Evolutionary conservation across 1,140 invertebrate genomes (phyloP).

Genomic region (Parasteatoda tepidariorum): DNA sequence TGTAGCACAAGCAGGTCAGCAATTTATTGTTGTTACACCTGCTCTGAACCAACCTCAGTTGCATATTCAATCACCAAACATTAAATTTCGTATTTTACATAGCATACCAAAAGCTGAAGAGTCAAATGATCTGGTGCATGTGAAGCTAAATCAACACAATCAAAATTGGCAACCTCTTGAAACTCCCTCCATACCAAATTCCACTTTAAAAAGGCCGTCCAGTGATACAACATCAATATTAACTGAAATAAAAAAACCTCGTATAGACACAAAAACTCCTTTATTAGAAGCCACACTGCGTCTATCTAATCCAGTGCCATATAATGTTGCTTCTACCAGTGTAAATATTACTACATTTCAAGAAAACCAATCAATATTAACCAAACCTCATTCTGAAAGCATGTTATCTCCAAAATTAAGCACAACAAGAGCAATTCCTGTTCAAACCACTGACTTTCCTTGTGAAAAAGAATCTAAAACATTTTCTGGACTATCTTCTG

Average conservation of each 20-base stretch:
- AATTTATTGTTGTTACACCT: slow-evolving; percentile 53
- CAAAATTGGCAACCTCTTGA: slow-evolving; percentile 52
- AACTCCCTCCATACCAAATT: slow-evolving; percentile 52
- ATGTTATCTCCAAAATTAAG: slow-evolving; percentile 25
- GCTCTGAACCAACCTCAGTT: slow-evolving; percentile 45
- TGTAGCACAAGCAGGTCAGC: slow-evolving; percentile 46
- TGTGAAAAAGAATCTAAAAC: slow-evolving; percentile 49
- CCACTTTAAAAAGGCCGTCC: slow-evolving; percentile 61
- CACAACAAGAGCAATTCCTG: slow-evolving; percentile 39
- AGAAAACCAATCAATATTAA: slow-evolving; percentile 34
- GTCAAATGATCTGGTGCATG: slow-evolving; percentile 41
- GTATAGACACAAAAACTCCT: slow-evolving; percentile 54
- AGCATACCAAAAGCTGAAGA: slow-evolving; percentile 48
- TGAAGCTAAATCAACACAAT: slow-evolving; percentile 56
- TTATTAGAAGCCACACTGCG: slow-evolving; percentile 50
- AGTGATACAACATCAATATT: slow-evolving; percentile 33
- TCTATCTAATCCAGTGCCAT: slow-evolving; percentile 50
- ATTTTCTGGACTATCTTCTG: slow-evolving; percentile 47
- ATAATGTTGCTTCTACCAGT: slow-evolving; percentile 13
- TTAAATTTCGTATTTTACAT: slow-evolving; percentile 52
- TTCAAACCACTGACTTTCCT: slow-evolving; percentile 47
- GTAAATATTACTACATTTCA: slow-evolving; percentile 20
- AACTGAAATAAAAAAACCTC: slow-evolving; percentile 34
- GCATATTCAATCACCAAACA: slow-evolving; percentile 47
- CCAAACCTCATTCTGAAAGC: slow-evolving; percentile 41